Evolutionary conservation across 2,113 vertebrate genomes (phyloP).

Genomic region (Pituophis catenifer): DNA sequence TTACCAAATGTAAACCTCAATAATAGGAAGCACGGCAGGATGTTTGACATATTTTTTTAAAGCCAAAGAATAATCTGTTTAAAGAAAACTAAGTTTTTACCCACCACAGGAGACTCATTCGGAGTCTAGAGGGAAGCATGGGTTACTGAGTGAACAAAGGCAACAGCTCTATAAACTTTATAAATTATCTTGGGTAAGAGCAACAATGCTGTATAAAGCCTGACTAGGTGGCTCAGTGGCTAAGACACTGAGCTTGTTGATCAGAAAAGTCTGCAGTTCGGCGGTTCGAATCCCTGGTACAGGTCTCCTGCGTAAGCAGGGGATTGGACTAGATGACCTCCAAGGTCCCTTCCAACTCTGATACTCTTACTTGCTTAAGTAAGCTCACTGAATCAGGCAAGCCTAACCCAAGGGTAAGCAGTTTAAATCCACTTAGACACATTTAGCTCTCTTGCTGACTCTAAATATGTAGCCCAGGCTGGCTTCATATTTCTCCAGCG

Average conservation of each 20-base stretch:
- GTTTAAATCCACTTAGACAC: background rate
- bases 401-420: background rate
- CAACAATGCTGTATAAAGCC: background rate
- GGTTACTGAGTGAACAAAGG: background rate
- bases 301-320: too few relatives aligned
- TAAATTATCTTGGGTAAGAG: background rate
- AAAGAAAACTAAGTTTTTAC: background rate
- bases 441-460: background rate
- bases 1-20: background rate
- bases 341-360: too few relatives aligned
- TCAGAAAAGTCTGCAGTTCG: too few relatives aligned
- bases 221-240: too few relatives aligned
- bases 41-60: slow-evolving; percentile 1
- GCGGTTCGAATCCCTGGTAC: too few relatives aligned
- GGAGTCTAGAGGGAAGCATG: background rate
- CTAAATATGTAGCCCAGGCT: background rate
- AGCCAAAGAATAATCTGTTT: background rate
- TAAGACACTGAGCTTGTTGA: too few relatives aligned
- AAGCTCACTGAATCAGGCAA: background rate
- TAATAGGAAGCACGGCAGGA: background rate
- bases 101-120: background rate
- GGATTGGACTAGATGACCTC: too few relatives aligned
- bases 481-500: background rate
- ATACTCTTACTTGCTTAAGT: background rate
- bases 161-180: background rate